Evolutionary conservation across 2,888 invertebrate species (phyloP).

Genomic region (Calliopum simillimum): DNA sequence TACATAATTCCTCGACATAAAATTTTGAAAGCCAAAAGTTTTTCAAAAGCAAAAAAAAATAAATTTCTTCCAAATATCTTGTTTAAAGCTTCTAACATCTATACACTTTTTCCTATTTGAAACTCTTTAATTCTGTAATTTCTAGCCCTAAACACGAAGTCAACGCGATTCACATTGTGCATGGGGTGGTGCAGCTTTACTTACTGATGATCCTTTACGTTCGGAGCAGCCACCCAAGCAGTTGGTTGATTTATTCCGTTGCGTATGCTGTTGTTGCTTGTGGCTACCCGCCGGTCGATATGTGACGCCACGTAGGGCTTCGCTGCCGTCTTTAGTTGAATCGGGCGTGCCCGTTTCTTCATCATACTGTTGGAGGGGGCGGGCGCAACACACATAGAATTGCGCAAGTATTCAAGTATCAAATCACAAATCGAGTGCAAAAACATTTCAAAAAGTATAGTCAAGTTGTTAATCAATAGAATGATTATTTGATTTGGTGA

Average conservation of each 20-base stretch:
- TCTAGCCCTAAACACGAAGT: too few species aligned
- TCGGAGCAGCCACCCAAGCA: conserved; percentile 80
- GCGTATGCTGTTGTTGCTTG: conserved; percentile 45
- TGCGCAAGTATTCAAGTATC: neutral
- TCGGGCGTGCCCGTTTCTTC: conserved; percentile 70
- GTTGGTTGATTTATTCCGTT: conserved; percentile 71
- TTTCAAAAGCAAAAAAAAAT: too few species aligned
- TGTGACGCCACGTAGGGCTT: conserved; percentile 71
- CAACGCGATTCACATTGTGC: too few species aligned
- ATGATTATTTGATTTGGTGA: conserved; percentile 48
- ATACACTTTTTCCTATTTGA: too few species aligned
- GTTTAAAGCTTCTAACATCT: too few species aligned
- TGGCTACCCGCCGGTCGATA: conserved; percentile 71
- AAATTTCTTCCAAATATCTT: too few species aligned
- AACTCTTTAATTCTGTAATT: too few species aligned
- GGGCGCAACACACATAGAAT: neutral
- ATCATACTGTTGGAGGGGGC: conserved; percentile 54
- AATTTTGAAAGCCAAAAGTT: too few species aligned
- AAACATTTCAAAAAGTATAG: conserved; percentile 26
- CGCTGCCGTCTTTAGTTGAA: conserved; percentile 70
- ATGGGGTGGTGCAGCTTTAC: conserved; percentile 60
- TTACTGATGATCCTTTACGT: conserved; percentile 82
- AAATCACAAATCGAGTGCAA: neutral
- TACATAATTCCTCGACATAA: too few species aligned
- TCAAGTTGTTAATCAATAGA: conserved; percentile 31